phyloP scores from a whole-genome alignment of 2,888 invertebrate genomes.

The Gisinianus flammeolus region DNA sequence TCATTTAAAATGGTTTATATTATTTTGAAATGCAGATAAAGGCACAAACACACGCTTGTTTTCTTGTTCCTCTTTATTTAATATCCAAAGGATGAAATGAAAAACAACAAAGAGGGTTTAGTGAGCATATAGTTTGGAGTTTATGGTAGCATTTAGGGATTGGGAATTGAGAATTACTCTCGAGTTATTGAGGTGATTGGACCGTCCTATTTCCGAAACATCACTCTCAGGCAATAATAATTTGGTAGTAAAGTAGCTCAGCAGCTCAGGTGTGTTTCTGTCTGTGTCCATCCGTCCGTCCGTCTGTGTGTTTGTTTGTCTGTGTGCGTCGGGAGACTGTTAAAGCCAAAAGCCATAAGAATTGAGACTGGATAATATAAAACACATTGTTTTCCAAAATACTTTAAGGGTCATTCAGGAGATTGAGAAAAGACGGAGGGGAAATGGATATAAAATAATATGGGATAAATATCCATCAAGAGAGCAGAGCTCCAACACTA shows the following conservation, averaged over 20 bases:
- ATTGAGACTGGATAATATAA: neutral
- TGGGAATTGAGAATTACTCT: neutral
- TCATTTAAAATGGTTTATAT: neutral
- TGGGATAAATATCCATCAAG: neutral
- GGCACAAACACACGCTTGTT: neutral
- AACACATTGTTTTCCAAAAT: neutral
- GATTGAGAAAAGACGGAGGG: neutral
- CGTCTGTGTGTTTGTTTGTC: too few relatives aligned
- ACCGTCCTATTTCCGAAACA: constrained; percentile 1
- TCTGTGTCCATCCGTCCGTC: neutral
- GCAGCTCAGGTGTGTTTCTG: neutral
- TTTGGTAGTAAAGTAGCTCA: neutral
- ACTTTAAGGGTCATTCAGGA: neutral
- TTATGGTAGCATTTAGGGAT: neutral
- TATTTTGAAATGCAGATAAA: neutral
- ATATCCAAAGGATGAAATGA: neutral
- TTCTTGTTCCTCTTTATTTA: neutral
- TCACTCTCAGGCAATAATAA: constrained; percentile 1
- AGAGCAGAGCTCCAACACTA: too few relatives aligned
- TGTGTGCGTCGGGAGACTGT: neutral
- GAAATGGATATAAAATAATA: neutral
- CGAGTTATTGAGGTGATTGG: neutral
- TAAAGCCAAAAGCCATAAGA: neutral
- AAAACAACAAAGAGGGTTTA: neutral
- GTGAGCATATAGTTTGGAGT: neutral